A percentile compares a stretch with the other conserved stretches of the same genome.
These are phyloP conservation scores for Amblyteles armatorius DNA, from an alignment of 2,888 invertebrate species.

Conservation along the genomic window DNA sequence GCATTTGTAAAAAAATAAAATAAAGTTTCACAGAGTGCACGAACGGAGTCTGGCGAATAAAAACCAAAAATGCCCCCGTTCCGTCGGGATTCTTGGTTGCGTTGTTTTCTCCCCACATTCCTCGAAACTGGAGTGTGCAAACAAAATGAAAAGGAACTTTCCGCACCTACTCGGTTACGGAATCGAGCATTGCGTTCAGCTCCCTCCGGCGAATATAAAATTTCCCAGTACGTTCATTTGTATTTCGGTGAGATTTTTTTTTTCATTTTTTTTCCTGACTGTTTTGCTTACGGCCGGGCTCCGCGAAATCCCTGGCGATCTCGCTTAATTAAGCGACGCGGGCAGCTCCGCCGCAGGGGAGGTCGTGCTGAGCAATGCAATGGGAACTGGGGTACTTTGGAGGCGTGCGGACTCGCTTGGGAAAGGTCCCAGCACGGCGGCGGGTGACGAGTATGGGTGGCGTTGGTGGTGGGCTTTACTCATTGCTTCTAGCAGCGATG, in stretches of 20 bases:
- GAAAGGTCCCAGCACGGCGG: background rate
- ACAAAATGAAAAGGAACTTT: background rate
- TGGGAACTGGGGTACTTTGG: slow-evolving; percentile 15
- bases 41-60: no score
- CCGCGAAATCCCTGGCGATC: slow-evolving; percentile 66
- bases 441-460: background rate
- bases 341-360: slow-evolving; percentile 41
- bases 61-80: no score
- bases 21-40: no score
- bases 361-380: slow-evolving; percentile 27
- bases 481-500: slow-evolving; percentile 23
- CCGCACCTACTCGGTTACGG: background rate
- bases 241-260: slow-evolving; percentile 43
- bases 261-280: slow-evolving; percentile 27
- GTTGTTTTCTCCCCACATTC: background rate
- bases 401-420: slow-evolving; percentile 24
- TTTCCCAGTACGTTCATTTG: slow-evolving; percentile 10
- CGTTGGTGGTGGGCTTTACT: slow-evolving; percentile 13
- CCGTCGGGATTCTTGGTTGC: background rate
- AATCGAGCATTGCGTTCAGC: background rate
- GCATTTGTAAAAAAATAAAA: no score
- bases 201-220: slow-evolving; percentile 10
- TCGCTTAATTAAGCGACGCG: slow-evolving; percentile 71
- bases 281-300: slow-evolving; percentile 27
- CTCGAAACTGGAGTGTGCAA: background rate